Conservation (phyloP, 2,888 invertebrate species). For the Cyclophora albipunctata region DNA sequence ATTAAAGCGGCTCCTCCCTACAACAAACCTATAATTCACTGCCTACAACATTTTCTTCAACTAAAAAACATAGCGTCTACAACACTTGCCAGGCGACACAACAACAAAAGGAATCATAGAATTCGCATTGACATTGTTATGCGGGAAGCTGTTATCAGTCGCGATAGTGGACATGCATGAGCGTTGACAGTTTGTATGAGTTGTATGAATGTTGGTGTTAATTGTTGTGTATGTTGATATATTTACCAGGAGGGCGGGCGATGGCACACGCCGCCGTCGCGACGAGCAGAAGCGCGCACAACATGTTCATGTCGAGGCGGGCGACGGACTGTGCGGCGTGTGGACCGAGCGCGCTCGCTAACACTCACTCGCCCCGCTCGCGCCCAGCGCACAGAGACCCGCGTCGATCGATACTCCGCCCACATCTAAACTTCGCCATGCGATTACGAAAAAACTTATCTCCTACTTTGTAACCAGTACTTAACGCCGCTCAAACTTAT, state of each 20-base stretch:
- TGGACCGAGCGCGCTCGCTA: conserved; percentile 7
- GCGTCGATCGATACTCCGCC: conserved; percentile 70
- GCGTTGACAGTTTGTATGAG: conserved; percentile 1
- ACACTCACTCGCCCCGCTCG: conserved; percentile 12
- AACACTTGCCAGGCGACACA: neutral
- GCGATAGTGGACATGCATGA: conserved; percentile 12
- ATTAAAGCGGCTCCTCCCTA: no score
- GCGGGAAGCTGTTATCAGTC: conserved; percentile 19
- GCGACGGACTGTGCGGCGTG: conserved; percentile 22
- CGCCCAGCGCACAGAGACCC: conserved; percentile 40
- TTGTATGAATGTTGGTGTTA: conserved; percentile 4
- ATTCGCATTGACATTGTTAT: conserved; percentile 5
- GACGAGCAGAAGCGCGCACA: conserved; percentile 33
- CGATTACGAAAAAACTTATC: conserved; percentile 25
- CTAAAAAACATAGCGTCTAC: no score
- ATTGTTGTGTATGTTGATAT: conserved; percentile 8
- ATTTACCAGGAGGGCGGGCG: conserved; percentile 49
- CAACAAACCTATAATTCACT: no score
- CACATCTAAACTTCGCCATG: conserved; percentile 44
- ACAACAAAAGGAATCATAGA: conserved; percentile 4
- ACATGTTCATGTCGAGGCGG: conserved; percentile 41
- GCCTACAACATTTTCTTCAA: no score
- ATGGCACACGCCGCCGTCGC: conserved; percentile 40
- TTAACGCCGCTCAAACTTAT: no score
- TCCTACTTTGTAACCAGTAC: conserved; percentile 9